These are phyloP conservation scores for Drosophila histrio DNA, from an alignment of 2,888 invertebrate species.

Conservation along the genomic window DNA sequence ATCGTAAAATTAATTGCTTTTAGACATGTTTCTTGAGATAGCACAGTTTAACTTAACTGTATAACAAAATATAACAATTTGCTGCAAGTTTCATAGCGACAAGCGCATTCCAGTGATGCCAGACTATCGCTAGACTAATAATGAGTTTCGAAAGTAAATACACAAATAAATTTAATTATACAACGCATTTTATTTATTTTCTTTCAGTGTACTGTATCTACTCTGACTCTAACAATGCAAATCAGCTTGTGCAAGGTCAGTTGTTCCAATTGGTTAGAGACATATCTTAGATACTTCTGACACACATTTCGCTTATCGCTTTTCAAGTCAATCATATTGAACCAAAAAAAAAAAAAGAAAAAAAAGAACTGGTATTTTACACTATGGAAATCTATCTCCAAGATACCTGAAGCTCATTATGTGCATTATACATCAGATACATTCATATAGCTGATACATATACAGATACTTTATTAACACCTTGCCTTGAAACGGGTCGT, in stretches of 20 bases:
- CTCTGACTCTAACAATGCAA: conserved; percentile 48
- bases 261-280: conserved; percentile 47
- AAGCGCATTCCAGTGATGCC: no score
- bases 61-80: no score
- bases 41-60: no score
- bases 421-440: conserved; percentile 2
- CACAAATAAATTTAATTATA: no score
- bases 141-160: no score
- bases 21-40: no score
- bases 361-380: conserved; percentile 43
- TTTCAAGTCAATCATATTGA: conserved; percentile 4
- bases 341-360: not conserved
- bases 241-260: conserved; percentile 68
- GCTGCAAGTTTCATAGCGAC: no score
- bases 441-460: not conserved
- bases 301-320: conserved; percentile 32
- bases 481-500: conserved; percentile 10
- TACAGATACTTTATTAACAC: not conserved
- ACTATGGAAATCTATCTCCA: conserved; percentile 34
- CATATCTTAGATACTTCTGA: conserved; percentile 41
- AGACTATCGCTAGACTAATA: no score
- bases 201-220: conserved; percentile 28
- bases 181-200: no score
- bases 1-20: no score
- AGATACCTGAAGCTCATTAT: conserved; percentile 20